Conservation (phyloP, 2,113 vertebrate species). For the Osmerus eperlanus region DNA sequence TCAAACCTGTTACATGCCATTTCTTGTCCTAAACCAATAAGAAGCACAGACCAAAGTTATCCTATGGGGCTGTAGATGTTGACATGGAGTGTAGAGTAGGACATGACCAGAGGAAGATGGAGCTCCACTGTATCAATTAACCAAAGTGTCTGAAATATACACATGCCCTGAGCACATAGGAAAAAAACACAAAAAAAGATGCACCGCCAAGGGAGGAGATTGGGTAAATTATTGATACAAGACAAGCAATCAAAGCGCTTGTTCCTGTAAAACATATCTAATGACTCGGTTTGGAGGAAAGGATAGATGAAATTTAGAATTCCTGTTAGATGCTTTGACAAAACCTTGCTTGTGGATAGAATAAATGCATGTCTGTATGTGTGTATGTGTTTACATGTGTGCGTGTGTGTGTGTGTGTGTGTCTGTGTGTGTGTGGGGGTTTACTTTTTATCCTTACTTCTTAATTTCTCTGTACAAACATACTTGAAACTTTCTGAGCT, state of each 20-base stretch:
- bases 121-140: slow-evolving; percentile 59
- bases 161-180: slow-evolving; percentile 46
- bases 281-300: slow-evolving; percentile 55
- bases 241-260: slow-evolving; percentile 65
- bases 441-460: slow-evolving; percentile 40
- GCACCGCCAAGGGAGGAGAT: slow-evolving; percentile 9
- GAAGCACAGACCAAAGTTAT: slow-evolving; percentile 78
- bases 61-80: slow-evolving; percentile 59
- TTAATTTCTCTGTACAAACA: slow-evolving; percentile 57
- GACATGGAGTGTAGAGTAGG: slow-evolving; percentile 52
- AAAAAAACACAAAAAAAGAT: slow-evolving; percentile 34
- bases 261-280: slow-evolving; percentile 51
- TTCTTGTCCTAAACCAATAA: slow-evolving; percentile 70
- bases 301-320: slow-evolving; percentile 44
- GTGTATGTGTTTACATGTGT: slow-evolving; percentile 32
- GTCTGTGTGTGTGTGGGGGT: slow-evolving; percentile 6
- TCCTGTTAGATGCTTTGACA: slow-evolving; percentile 43
- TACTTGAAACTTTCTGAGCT: slow-evolving; percentile 76
- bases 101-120: slow-evolving; percentile 46
- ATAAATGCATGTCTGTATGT: slow-evolving; percentile 51
- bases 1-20: slow-evolving; percentile 54
- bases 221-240: slow-evolving; percentile 51
- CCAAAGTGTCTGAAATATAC: slow-evolving; percentile 72
- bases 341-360: slow-evolving; percentile 59
- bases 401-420: slow-evolving; percentile 3